Evolutionary conservation across 2,113 vertebrate species (phyloP), one percentile per base, ranked within the genome.

Genomic region (Promerops cafer): DNA sequence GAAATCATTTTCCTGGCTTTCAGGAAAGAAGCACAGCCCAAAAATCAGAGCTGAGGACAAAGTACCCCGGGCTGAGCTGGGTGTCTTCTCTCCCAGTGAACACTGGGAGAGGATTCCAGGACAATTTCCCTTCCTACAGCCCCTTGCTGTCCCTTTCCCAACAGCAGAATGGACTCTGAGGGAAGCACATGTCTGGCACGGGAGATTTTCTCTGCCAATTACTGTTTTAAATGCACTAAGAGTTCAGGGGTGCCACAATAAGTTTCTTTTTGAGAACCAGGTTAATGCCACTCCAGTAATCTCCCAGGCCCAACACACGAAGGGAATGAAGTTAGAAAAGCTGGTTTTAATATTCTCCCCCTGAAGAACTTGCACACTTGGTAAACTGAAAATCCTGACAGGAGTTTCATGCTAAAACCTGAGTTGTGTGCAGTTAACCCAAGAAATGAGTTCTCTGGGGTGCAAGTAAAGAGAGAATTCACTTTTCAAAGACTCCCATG

Each of bases 151-250:
- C n/a, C 42, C 60, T 30, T 14, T 31, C 54, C 68, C 31, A 7
- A 3, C 16, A 31, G 16, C 64, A 71, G 33, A 8, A 21, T 0
- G 7, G 37, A 4, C 15, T 10, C 39, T 10, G 23, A 44, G 77
- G 59, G 28, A 42, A 78, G 42, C 39, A 13, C 3, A 33, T 0
- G 0, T 7, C 42, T 47, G 26, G 10, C n/a, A 56, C 0, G 11
- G 3, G 2, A 30, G 11, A 7, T 24, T 57, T 74, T 13, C 37
- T 13, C 53, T 8, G 2, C 10, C 13, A 39, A 7, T 6, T 22
- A 3, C 9, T 57, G 35, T 20, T 24, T 42, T 10, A 4, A 65
- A 44, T 19, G 11, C 12, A 65, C 0, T 11, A 37, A 11, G 12
- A 68, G n/a, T 40, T 28, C 2, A 37, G 61, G 31, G 21, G 16